phyloP scores from a whole-genome alignment of 2,888 invertebrate genomes.

The Carcina quercana region DNA sequence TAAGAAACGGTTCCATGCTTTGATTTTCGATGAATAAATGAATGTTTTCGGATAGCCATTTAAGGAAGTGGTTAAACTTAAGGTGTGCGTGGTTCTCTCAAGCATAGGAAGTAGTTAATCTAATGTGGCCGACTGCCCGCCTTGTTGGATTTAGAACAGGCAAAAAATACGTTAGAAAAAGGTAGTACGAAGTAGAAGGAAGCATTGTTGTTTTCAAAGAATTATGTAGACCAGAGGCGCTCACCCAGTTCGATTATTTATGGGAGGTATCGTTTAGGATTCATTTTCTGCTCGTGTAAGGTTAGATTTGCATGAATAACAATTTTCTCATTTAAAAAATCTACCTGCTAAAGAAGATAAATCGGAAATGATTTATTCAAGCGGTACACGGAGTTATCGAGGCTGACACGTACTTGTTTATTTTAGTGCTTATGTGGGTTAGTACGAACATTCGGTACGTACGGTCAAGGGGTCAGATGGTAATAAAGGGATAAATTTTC shows the following conservation, averaged over 20 bases:
- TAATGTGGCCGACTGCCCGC: no score
- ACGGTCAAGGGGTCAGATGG: slow-evolving; percentile 34
- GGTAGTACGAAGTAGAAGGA: no score
- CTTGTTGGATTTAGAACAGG: no score
- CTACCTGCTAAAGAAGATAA: slow-evolving; percentile 63
- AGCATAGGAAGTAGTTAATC: no score
- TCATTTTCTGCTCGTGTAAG: slow-evolving; percentile 67
- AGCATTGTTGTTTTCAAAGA: slow-evolving; percentile 31
- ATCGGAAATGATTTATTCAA: slow-evolving; percentile 61
- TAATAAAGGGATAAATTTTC: slow-evolving; percentile 35
- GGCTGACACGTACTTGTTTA: slow-evolving; percentile 46
- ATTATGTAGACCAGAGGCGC: slow-evolving; percentile 28
- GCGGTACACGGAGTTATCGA: slow-evolving; percentile 46
- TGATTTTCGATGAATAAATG: no score
- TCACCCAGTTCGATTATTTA: slow-evolving; percentile 56
- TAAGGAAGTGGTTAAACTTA: no score
- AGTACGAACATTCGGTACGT: slow-evolving; percentile 40
- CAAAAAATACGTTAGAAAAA: no score
- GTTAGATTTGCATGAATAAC: slow-evolving; percentile 64
- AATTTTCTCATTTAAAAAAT: slow-evolving; percentile 61
- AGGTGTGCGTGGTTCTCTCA: no score
- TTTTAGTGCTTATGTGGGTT: slow-evolving; percentile 48
- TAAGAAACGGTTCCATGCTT: no score
- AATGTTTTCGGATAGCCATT: no score
- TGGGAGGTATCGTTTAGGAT: slow-evolving; percentile 58